These are phyloP conservation scores for Liolophura sinensis DNA, from an alignment of 1,140 invertebrate species.

Conservation along the genomic window DNA sequence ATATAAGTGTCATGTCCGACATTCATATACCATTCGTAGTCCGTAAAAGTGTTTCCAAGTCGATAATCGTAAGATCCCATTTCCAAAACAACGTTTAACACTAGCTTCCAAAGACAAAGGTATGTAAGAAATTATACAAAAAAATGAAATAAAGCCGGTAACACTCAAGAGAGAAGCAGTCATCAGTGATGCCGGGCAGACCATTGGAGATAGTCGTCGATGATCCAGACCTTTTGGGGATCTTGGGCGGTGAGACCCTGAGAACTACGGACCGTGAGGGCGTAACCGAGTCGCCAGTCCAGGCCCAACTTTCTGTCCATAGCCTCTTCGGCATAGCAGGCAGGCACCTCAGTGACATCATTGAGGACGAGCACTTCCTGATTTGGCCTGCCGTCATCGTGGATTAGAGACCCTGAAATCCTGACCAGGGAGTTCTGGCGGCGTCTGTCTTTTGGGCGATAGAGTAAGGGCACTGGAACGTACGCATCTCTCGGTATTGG, in stretches of 20 bases:
- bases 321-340: slow-evolving; percentile 1
- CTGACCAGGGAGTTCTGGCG: slow-evolving; percentile 1
- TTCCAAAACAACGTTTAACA: too few species aligned
- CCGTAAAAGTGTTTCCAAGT: too few species aligned
- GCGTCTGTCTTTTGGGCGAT: slow-evolving; percentile 9
- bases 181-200: too few species aligned
- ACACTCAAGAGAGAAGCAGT: too few species aligned
- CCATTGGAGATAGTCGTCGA: slow-evolving; percentile 17
- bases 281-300: slow-evolving; percentile 15
- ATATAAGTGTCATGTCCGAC: too few species aligned
- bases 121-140: too few species aligned
- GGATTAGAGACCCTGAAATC: background rate
- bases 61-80: too few species aligned
- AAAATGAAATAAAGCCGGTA: too few species aligned
- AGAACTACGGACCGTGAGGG: slow-evolving; percentile 4
- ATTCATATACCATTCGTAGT: too few species aligned
- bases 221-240: slow-evolving; percentile 18
- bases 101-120: too few species aligned
- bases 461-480: slow-evolving; percentile 6
- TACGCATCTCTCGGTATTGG: too few species aligned
- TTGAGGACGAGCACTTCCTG: slow-evolving; percentile 8
- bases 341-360: slow-evolving; percentile 7
- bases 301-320: background rate
- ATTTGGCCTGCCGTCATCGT: background rate
- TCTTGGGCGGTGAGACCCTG: slow-evolving; percentile 13